Evolutionary conservation across 2,113 vertebrate species (phyloP).

Genomic region (Haliaeetus leucogaster): DNA sequence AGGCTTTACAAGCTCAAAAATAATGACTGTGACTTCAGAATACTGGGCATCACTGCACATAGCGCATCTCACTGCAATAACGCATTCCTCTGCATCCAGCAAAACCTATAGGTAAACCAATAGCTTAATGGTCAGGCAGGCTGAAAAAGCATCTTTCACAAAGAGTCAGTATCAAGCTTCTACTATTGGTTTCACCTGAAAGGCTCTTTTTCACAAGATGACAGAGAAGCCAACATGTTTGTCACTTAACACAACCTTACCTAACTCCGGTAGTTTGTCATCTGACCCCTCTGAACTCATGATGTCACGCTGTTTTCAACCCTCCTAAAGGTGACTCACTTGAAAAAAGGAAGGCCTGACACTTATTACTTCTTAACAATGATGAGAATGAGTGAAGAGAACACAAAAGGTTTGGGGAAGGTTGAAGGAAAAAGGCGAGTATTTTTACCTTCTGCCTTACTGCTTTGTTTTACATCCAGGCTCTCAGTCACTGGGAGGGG

Average conservation of each 20-base stretch:
- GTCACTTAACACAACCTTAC: not conserved
- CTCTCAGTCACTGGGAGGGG: not conserved
- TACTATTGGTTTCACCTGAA: not conserved
- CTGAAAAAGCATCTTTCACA: not conserved
- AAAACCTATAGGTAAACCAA: slow-evolving; percentile 26
- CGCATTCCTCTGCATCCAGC: not conserved
- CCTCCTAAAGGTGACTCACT: not conserved
- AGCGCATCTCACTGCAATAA: not conserved
- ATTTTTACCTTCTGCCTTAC: not conserved
- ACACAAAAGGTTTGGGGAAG: not conserved
- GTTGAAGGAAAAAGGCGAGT: not conserved
- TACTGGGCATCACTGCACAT: not conserved
- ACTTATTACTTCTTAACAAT: not conserved
- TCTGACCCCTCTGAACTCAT: not conserved
- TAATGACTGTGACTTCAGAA: not conserved
- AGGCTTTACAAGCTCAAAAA: not conserved
- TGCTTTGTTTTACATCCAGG: not conserved
- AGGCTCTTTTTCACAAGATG: not conserved
- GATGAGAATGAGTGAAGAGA: not conserved
- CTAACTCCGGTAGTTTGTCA: not conserved
- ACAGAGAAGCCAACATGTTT: not conserved
- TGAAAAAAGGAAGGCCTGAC: not conserved
- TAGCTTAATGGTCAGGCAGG: not conserved
- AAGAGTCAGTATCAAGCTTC: not conserved
- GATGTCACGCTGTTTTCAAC: slow-evolving; percentile 43